Evolutionary conservation across 2,888 invertebrate species (phyloP), one percentile per base, ranked within the genome.

Genomic region (Drosophila parthenogenetica): DNA sequence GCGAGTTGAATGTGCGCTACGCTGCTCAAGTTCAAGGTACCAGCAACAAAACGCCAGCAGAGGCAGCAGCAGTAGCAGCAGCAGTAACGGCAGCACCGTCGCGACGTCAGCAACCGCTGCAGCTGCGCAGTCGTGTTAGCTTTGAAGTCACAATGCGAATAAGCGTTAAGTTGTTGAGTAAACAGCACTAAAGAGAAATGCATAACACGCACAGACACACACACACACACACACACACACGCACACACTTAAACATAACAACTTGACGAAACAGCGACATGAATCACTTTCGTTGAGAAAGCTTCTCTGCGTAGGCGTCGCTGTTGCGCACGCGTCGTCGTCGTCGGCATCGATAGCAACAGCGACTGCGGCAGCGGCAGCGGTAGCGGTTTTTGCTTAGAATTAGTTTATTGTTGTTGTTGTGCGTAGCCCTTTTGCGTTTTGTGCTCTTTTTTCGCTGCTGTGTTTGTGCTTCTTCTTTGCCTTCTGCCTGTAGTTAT

Each of bases 221-320:
- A 14, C 37, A 54, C 32, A 50, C 54, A 43, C 60, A 42, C 19
- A 42, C 45, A 25, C 45, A n/a, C 39, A 42, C 19, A 42, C 45
- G 19, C 45, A n/a, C 39, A 22, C 37, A 50, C 35, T 40, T 45
- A 48, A 42, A 51, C 37, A 57, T 40, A 17, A 46, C 53, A 45
- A 58, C 29, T 65, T 10, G 54, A 77, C 77, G 72, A 76, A 69
- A 43, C 66, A 39, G n/a, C n/a, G 22, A 11, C 54, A 68, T 83
- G 89, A 83, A 83, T 83, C 83, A 83, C 83, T 89, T 83, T 83
- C 89, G 68, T 89, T 89, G 85, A 89, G 83, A 83, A 83, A 83
- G 87, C 89, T 84, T 89, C 75, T 64, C 71, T 61, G 70, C 70
- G 79, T 83, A 65, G 87, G 81, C 73, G 85, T 74, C 60, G 69